Base-by-base conservation (phyloP, 2,113 vertebrate species). In the Todiramphus chloris region DNA sequence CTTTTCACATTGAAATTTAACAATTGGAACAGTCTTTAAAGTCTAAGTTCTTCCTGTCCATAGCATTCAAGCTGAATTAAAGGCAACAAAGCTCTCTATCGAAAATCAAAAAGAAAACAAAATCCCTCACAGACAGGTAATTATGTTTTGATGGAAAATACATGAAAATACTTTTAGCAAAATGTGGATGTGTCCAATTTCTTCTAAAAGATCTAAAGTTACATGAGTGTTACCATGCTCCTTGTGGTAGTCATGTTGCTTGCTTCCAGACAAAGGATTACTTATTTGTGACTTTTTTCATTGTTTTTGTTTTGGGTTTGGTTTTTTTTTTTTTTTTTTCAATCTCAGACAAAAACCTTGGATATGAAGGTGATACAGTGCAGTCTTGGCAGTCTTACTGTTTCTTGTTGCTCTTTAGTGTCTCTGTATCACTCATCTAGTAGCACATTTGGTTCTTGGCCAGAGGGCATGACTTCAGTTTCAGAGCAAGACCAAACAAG, bases 401-500 rank as follows among this genome's bases (percentile, higher is more conserved):
- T 73, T 88, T 72, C 16, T 0, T 75, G 76, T 72, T 93, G 56
- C 72, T 96, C 33, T 48, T 95, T 85, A 60, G 46, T 75, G 79
- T 89, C 80, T 77, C 75, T 43, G 1, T 97, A 96, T 95, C 89
- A 66, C 64, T 96, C 93, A 86, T 94, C 85, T 91, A 59, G 90
- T 90, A 93, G 96, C 83, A 96, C 96, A 94, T 80, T 93, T 94
- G 93, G 90, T 97, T 83, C 96, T 86, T 68, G 90, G 90, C 94
- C 90, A 95, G 79, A 96, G 92, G 89, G 60, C 85, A 77, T 68
- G 86, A 86, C 88, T 94, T 86, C 37, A 78, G 76, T 64, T 90
- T 86, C 92, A 90, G 85, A 90, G n/a, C 55, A 93, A 93, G 93
- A 96, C 96, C 88, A 93, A 97, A 97, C 90, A 97, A 95, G 51